A percentile compares a stretch with the other conserved stretches of the same genome.
Conservation (phyloP, 2,113 vertebrate genomes). For the Trichomycterus rosablanca region DNA sequence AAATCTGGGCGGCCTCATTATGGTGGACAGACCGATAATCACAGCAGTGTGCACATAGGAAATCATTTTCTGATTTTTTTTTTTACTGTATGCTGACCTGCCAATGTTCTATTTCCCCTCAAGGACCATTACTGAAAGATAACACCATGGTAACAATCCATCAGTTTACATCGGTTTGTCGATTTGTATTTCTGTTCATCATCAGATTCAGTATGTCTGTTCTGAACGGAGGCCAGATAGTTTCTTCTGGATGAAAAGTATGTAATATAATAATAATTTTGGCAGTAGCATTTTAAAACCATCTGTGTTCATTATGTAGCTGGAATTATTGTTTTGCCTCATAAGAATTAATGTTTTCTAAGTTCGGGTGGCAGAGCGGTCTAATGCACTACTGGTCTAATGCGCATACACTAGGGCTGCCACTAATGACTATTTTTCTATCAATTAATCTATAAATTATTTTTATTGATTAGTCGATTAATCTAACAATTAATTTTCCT, state of each 20-base stretch:
- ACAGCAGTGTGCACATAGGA: constrained; percentile 27
- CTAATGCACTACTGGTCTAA: no score
- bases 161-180: neutral
- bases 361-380: no score
- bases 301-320: constrained; percentile 46
- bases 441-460: no score
- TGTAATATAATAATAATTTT: constrained; percentile 32
- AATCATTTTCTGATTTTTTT: constrained; percentile 20
- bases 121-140: constrained; percentile 4
- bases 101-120: constrained; percentile 9
- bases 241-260: constrained; percentile 41
- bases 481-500: no score
- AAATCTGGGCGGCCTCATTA: constrained; percentile 44
- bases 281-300: constrained; percentile 19
- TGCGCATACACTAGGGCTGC: no score
- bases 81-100: constrained; percentile 3
- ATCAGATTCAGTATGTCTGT: constrained; percentile 8
- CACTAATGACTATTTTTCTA: no score
- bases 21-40: constrained; percentile 44
- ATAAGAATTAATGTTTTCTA: constrained; percentile 28
- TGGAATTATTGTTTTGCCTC: constrained; percentile 23
- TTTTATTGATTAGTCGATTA: no score
- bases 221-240: constrained; percentile 21
- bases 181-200: constrained; percentile 24
- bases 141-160: constrained; percentile 28